A percentile compares a stretch with the other conserved stretches of the same genome.
These are phyloP conservation scores for Anoncus sp. DNA, from an alignment of 2,888 invertebrate species.

Conservation along the genomic window DNA sequence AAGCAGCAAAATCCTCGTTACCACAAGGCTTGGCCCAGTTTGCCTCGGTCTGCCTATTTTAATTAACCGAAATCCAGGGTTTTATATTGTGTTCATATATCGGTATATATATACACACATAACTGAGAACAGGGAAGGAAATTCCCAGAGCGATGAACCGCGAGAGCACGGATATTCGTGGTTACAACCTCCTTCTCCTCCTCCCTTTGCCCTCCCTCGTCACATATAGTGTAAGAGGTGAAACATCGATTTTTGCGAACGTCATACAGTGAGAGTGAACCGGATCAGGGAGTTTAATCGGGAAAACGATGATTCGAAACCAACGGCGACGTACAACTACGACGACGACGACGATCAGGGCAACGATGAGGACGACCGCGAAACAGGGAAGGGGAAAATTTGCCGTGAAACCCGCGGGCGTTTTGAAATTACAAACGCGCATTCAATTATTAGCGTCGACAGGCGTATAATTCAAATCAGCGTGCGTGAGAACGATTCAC, in stretches of 20 bases:
- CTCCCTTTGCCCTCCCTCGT: background rate
- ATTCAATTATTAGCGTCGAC: constrained; percentile 62
- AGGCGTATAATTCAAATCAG: constrained; percentile 57
- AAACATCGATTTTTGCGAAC: constrained; percentile 46
- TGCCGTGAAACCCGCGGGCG: constrained; percentile 49
- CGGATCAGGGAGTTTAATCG: constrained; percentile 53
- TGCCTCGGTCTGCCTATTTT: constrained; percentile 47
- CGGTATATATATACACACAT: constrained; percentile 1
- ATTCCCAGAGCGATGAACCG: constrained; percentile 57
- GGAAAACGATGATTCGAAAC: constrained; percentile 56
- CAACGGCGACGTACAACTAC: constrained; percentile 27
- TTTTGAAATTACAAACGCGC: constrained; percentile 60
- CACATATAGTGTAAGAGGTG: constrained; percentile 23
- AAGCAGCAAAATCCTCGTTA: constrained; percentile 23
- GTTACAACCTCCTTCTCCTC: constrained; percentile 26
- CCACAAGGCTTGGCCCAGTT: constrained; percentile 39
- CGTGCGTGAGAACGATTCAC: constrained; percentile 54
- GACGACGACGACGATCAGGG: no score
- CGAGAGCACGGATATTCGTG: constrained; percentile 59
- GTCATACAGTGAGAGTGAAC: constrained; percentile 24
- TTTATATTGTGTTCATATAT: constrained; percentile 16
- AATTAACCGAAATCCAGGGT: constrained; percentile 59
- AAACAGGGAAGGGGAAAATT: constrained; percentile 9
- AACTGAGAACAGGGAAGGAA: constrained; percentile 36
- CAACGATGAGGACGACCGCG: no score